Evolutionary conservation across 2,113 vertebrate genomes (phyloP), one percentile per base, ranked within the genome.

Genomic region (Myrmecophaga tridactyla): DNA sequence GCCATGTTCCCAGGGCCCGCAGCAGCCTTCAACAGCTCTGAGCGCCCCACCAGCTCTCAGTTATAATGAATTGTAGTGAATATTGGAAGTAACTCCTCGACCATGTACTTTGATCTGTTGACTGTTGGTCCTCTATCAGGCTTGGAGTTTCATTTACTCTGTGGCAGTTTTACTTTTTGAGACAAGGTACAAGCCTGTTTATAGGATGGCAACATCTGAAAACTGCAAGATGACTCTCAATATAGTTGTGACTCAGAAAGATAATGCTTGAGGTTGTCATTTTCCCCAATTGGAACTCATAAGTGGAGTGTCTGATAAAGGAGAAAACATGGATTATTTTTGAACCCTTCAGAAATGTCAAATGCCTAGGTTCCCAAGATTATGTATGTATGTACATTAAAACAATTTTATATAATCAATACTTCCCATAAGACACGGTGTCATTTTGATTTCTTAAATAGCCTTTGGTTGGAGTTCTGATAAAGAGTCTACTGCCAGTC

Each of bases 1-100:
- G 48, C 67, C 23, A 5, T 3, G 6, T 6, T n/a, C n/a, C 82
- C 0, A 0, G 51, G n/a, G 1, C 36, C 6, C 3, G 0, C 10
- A 34, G n/a, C 53, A 13, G 46, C 34, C 23, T 63, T 53, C 58
- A 8, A 31, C 4, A 53, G 23, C 53, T 21, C 21, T 9, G 36
- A 53, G 27, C 3, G 15, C 48, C 34, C 9, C 1, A 72, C 13
- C 9, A 0, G 27, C 27, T 67, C 27, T 88, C 82, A 36, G 15
- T n/a, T 27, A 2, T 31, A 17, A 62, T n/a, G 27, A 39, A 56
- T 27, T 0, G 11, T 1, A 3, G 36, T 17, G 70, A 2, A 5
- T 3, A 7, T 13, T 15, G 36, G 63, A 7, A 12, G 29, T 2
- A 36, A n/a, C 34, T 36, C 17, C 18, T 27, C 67, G 11, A 15